Percentiles rank a stretch among this genome's conserved stretches.
These are phyloP conservation scores for Sebastes jordani DNA, from an alignment of 2,797 vertebrate species.

Conservation along the genomic window DNA sequence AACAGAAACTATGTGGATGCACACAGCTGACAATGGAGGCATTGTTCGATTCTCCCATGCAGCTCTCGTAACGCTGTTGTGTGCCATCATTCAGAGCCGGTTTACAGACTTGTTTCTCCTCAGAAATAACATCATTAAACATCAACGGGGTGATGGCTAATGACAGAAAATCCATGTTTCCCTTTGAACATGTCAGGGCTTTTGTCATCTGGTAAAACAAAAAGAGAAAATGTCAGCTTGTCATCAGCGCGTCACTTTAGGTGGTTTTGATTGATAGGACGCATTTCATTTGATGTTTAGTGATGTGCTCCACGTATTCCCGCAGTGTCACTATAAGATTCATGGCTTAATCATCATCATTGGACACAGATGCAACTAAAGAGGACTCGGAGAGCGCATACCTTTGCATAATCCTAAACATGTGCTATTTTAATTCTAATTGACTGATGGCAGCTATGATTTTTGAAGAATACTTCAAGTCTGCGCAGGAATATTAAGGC, in stretches of 20 bases:
- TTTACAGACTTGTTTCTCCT: conserved; percentile 29
- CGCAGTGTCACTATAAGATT: conserved; percentile 2
- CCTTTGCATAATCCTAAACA: background rate
- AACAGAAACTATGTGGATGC: conserved; percentile 59
- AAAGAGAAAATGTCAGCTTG: conserved; percentile 12
- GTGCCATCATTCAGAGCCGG: conserved; percentile 18
- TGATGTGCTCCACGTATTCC: background rate
- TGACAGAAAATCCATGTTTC: conserved; percentile 1
- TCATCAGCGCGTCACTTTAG: background rate
- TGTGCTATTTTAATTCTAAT: background rate
- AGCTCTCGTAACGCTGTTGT: conserved; percentile 15
- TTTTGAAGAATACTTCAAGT: background rate
- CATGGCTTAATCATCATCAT: background rate
- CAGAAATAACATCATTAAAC: conserved; percentile 2
- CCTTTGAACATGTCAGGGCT: background rate
- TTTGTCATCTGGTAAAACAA: background rate
- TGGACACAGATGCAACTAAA: background rate
- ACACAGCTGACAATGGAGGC: conserved; percentile 52
- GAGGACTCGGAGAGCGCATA: background rate
- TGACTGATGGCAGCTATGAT: background rate
- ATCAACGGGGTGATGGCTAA: background rate
- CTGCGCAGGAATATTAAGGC: background rate
- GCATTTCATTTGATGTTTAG: conserved; percentile 5
- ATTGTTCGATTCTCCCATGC: conserved; percentile 51
- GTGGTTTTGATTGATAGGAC: conserved; percentile 27